Evolutionary conservation across 2,113 vertebrate species (phyloP), one percentile per base, ranked within the genome.

Genomic region (Labeo rohita): DNA sequence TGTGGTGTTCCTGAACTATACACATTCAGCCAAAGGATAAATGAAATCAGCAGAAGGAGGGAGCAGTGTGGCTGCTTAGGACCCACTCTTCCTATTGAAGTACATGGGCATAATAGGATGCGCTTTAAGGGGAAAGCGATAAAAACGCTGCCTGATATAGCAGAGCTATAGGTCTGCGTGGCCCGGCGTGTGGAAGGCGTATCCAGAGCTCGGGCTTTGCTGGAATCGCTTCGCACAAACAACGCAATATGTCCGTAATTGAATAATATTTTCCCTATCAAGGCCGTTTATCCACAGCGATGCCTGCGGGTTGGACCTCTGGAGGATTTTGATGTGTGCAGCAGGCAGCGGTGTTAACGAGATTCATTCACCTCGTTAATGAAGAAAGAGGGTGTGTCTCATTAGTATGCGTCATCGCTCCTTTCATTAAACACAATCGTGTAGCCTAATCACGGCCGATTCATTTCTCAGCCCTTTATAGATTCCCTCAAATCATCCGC

Each of bases 391-490:
- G 89, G 92, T 90, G 92, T 92, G 75, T 92, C 92, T 92, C 92
- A 93, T 93, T 92, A 91, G 89, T 87, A 88, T 34, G 87, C 90
- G 76, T 83, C 83, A 91, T 90, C 87, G 90, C 90, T 90, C 88
- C 90, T 92, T 93, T 91, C 91, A 91, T 92, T 93, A 93, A 93
- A 93, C 92, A 91, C 92, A 94, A 94, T 94, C 94, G 93, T 89
- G 92, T 90, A 89, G 89, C 89, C 92, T 94, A 94, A 94, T 95
- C 93, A 93, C 90, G 91, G 91, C 91, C 91, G 93, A 95, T 94
- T 92, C 91, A 92, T 93, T 92, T 92, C 88, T 87, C 90, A 84
- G 89, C 90, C 89, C 47, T 87, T 87, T 89, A 89, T 92, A 92
- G 92, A 92, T 93, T 93, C 91, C 85, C 91, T 93, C 93, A 92